These are phyloP conservation scores for Poeciliopsis gracilis DNA, from an alignment of 2,797 vertebrate species.

Conservation along the genomic window DNA sequence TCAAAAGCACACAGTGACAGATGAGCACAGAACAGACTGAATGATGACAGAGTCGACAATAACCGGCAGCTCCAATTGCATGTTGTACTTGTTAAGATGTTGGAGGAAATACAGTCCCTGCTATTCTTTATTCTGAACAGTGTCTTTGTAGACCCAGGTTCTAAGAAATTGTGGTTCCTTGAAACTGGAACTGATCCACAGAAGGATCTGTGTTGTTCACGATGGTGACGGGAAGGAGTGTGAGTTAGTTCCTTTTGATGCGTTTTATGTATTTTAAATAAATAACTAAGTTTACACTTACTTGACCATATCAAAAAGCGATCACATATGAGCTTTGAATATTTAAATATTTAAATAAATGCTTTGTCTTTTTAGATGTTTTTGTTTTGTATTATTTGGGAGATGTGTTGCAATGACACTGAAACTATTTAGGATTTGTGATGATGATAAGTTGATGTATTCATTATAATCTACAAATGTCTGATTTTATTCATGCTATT, in stretches of 20 bases:
- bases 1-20: neutral
- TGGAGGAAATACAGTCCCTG: neutral
- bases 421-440: neutral
- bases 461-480: neutral
- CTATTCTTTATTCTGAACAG: neutral
- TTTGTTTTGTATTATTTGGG: neutral
- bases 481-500: neutral
- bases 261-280: too few relatives aligned
- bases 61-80: neutral
- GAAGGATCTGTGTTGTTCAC: neutral
- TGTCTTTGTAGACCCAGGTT: neutral
- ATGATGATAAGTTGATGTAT: neutral
- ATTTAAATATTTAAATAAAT: neutral
- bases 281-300: too few relatives aligned
- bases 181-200: neutral
- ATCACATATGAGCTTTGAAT: too few relatives aligned
- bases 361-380: neutral
- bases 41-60: neutral
- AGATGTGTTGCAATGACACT: neutral
- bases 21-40: neutral
- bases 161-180: neutral
- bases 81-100: neutral
- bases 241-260: too few relatives aligned
- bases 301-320: too few relatives aligned
- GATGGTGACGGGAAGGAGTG: neutral